Evolutionary conservation across 2,113 vertebrate genomes (phyloP).

Genomic region (Ictalurus furcatus): DNA sequence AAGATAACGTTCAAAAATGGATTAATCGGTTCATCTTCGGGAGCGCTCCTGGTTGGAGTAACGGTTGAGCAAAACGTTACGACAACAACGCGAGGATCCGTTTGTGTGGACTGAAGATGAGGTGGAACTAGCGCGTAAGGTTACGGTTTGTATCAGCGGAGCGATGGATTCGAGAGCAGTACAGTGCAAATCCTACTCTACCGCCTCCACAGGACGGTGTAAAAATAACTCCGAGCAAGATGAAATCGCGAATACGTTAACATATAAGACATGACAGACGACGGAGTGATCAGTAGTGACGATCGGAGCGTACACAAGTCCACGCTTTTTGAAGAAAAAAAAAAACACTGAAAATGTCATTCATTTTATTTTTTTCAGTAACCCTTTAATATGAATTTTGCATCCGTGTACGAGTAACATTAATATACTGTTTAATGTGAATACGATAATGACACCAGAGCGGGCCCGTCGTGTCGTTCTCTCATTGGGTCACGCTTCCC

Average conservation of each 20-base stretch:
- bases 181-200: not conserved
- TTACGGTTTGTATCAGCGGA: not conserved
- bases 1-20: no score
- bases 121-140: not conserved
- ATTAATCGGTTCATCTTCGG: not conserved
- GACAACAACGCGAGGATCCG: not conserved
- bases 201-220: not conserved
- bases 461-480: not conserved
- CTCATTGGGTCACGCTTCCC: not conserved
- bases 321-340: not conserved
- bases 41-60: not conserved
- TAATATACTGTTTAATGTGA: not conserved
- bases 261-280: not conserved
- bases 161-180: not conserved
- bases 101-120: not conserved
- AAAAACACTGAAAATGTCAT: not conserved
- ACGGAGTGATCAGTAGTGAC: not conserved
- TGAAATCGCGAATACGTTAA: not conserved
- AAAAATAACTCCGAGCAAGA: not conserved
- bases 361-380: no score
- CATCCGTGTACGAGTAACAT: not conserved
- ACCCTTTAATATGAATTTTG: not conserved
- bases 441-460: not conserved
- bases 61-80: not conserved
- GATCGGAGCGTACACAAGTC: not conserved